Evolutionary conservation across 2,888 invertebrate species (phyloP), one percentile per base, ranked within the genome.

Genomic region (Acrobasis consociella): DNA sequence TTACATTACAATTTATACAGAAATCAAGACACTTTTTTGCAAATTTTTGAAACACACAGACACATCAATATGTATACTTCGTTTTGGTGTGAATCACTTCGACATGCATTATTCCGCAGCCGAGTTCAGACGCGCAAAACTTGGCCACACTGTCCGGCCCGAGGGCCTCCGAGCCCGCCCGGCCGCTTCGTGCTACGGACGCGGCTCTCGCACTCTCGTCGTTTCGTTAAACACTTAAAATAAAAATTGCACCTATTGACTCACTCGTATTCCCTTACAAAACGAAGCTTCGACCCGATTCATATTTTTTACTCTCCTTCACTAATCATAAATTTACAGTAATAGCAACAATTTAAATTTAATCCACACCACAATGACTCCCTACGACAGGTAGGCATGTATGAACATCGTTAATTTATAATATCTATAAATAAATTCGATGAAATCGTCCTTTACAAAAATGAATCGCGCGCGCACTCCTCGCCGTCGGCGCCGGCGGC

Each of bases 381-480:
- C 86, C 89, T 81, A 83, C 85, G 82, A 77, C 81, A 76, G 86
- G 87, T 78, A 81, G 89, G 86, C 85, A 81, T 80, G 80, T 80
- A 83, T 82, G 86, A 83, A 85, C 87, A 83, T 87, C 84, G 82
- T 89, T 85, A 85, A 83, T 90, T 89, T 85, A 89, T 84, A 88
- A 89, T 88, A 86, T 89, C 89, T 91, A 91, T 88, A 91, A 91
- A 91, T 91, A 91, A 91, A 91, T 91, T 91, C 91, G 91, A 91
- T 90, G 91, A 86, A 89, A 91, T 91, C 87, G 91, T 91, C 91
- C 86, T 83, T 89, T 83, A 85, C 82, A 83, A 82, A 79, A 82
- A 68, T 80, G 80, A 78, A 76, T 71, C 72, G 77, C 84, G 82
- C 77, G 81, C 84, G 76, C 77, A 70, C 77, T 76, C 80, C 80